A percentile compares a stretch with the other conserved stretches of the same genome.
These are phyloP conservation scores for Hassar affinis DNA, from an alignment of 2,113 vertebrate genomes.

Conservation along the genomic window DNA sequence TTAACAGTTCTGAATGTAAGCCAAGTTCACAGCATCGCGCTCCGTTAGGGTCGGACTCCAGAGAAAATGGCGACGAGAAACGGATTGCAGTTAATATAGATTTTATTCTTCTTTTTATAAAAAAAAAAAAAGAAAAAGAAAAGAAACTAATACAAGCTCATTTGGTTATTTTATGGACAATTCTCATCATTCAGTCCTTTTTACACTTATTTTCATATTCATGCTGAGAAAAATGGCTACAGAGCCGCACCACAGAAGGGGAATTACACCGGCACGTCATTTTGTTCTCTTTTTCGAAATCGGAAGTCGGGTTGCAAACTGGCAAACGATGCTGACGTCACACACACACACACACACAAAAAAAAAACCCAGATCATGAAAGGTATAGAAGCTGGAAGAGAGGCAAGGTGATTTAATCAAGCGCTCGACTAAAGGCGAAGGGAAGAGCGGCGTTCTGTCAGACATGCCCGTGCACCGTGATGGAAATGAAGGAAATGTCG, in stretches of 20 bases:
- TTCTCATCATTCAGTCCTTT: slow-evolving; percentile 20
- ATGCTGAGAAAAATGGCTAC: slow-evolving; percentile 46
- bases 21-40: background rate
- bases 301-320: background rate
- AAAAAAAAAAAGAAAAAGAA: slow-evolving; percentile 25
- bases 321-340: slow-evolving; percentile 35
- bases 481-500: slow-evolving; percentile 15
- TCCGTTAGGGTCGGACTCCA: background rate
- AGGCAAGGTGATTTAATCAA: slow-evolving; percentile 37
- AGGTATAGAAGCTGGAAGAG: slow-evolving; percentile 38
- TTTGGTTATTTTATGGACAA: slow-evolving; percentile 52
- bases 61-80: background rate
- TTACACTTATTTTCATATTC: slow-evolving; percentile 42
- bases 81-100: slow-evolving; percentile 25
- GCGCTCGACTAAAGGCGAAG: slow-evolving; percentile 47
- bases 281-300: slow-evolving; percentile 34
- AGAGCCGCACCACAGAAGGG: slow-evolving; percentile 23
- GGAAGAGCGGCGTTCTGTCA: background rate
- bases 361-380: slow-evolving; percentile 40
- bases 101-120: slow-evolving; percentile 48
- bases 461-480: background rate
- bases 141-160: slow-evolving; percentile 56
- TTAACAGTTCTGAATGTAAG: background rate
- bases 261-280: slow-evolving; percentile 19
- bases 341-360: background rate